phyloP scores from a whole-genome alignment of 2,797 vertebrate genomes.

The Caiman crocodilus region DNA sequence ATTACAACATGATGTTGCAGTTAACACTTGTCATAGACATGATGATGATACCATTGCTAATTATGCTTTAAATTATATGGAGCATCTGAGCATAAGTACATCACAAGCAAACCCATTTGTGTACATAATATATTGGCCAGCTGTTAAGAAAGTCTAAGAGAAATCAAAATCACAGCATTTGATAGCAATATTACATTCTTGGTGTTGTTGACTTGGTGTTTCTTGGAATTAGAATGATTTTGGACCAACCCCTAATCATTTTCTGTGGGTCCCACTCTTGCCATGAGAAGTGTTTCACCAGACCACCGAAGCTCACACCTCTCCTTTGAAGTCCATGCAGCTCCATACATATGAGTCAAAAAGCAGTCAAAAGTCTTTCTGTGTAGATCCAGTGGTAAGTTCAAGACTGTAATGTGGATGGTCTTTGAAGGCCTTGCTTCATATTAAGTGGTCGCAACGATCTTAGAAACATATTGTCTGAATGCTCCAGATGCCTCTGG shows the following conservation, averaged over 20 bases:
- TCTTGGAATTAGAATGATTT: conserved; percentile 2
- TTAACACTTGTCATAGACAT: conserved; percentile 13
- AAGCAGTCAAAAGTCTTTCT: neutral
- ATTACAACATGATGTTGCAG: conserved; percentile 25
- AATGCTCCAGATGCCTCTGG: neutral
- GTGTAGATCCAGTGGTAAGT: neutral
- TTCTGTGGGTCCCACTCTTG: neutral
- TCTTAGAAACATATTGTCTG: neutral
- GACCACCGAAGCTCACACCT: neutral
- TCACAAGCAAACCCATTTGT: conserved; percentile 24
- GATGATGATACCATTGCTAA: conserved; percentile 11
- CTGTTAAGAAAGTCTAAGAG: neutral
- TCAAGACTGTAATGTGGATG: neutral
- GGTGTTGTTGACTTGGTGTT: neutral
- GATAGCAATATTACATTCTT: neutral
- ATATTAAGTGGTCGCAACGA: neutral
- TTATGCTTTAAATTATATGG: conserved; percentile 57
- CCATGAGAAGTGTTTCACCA: neutral
- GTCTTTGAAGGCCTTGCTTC: neutral
- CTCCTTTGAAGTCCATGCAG: accelerated
- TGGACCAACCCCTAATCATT: neutral
- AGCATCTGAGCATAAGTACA: conserved; percentile 4
- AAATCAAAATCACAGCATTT: neutral
- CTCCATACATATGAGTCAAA: neutral
- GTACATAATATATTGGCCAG: neutral